Percentiles rank a stretch among this genome's conserved stretches.
phyloP scores from a whole-genome alignment of 2,888 invertebrate genomes.

The Ypsolopha scabrella region DNA sequence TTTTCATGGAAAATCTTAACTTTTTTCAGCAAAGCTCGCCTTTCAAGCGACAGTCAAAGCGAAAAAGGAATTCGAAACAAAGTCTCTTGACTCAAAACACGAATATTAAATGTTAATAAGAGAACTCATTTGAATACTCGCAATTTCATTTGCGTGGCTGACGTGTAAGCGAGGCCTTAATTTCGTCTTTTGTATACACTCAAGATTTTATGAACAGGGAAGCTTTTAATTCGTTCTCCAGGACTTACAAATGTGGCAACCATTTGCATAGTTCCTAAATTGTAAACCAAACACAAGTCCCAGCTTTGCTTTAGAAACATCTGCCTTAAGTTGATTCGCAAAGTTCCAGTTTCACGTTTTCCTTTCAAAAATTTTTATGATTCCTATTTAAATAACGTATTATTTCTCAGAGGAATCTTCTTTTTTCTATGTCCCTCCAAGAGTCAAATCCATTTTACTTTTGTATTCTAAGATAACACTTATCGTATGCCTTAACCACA shows the following conservation, averaged over 20 bases:
- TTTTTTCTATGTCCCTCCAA: too few species aligned
- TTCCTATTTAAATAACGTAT: too few species aligned
- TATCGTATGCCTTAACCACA: too few species aligned
- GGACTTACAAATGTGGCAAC: constrained; percentile 39
- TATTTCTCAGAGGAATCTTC: too few species aligned
- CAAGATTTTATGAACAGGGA: constrained; percentile 36
- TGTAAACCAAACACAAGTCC: constrained; percentile 42
- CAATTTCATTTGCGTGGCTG: constrained; percentile 25
- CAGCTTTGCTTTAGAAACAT: constrained; percentile 24
- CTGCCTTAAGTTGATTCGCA: constrained; percentile 19
- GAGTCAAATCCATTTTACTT: too few species aligned
- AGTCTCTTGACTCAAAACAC: constrained; percentile 27
- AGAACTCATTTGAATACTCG: constrained; percentile 44
- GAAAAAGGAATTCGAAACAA: constrained; percentile 5
- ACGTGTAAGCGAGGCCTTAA: constrained; percentile 22
- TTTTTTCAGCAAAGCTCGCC: too few species aligned
- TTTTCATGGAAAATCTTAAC: too few species aligned
- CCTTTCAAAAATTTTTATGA: too few species aligned
- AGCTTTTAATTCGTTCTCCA: constrained; percentile 37
- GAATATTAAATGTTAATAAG: constrained; percentile 31
- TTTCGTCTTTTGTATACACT: constrained; percentile 32
- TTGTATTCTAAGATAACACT: too few species aligned
- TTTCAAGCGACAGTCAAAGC: too few species aligned
- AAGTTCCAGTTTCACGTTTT: too few species aligned
- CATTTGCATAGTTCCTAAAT: constrained; percentile 48